A percentile compares a stretch with the other conserved stretches of the same genome.
These are phyloP conservation scores for Microtus ochrogaster DNA, from an alignment of 2,113 vertebrate species.

Conservation along the genomic window DNA sequence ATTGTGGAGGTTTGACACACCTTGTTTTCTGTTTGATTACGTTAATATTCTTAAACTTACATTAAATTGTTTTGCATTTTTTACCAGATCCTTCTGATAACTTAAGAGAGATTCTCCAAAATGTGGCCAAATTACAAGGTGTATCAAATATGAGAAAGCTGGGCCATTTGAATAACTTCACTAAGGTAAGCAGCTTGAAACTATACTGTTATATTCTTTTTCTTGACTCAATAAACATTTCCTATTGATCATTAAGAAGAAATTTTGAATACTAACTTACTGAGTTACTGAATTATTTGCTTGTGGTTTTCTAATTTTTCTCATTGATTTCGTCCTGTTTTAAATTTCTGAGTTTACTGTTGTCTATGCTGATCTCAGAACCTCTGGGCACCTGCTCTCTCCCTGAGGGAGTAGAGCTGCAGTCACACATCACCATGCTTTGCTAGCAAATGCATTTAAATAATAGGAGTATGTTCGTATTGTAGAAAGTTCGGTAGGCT, in stretches of 20 bases:
- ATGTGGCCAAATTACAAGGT: conserved; percentile 97
- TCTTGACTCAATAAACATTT: background rate
- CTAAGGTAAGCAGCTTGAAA: conserved; percentile 91
- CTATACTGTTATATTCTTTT: conserved; percentile 11
- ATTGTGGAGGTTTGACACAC: conserved; percentile 40
- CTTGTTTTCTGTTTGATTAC: background rate
- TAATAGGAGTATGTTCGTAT: background rate
- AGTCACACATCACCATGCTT: background rate
- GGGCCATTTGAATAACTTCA: conserved; percentile 99
- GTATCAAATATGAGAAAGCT: conserved; percentile 99
- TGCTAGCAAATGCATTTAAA: conserved; percentile 29
- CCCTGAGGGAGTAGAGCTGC: background rate
- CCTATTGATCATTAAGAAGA: conserved; percentile 6
- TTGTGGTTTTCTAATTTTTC: conserved; percentile 34
- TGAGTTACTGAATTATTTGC: background rate
- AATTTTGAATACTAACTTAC: conserved; percentile 1
- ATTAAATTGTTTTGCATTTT: conserved; percentile 70
- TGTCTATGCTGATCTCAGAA: background rate
- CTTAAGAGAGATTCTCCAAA: conserved; percentile 98
- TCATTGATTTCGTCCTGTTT: background rate
- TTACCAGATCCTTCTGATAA: conserved; percentile 96
- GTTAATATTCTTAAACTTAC: conserved; percentile 49
- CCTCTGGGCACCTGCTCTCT: background rate
- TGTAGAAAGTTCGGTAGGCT: conserved; percentile 31
- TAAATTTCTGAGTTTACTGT: background rate